A percentile compares a stretch with the other conserved stretches of the same genome.
phyloP scores from a whole-genome alignment of 1,140 invertebrate species.

The Lepidotrigona ventralis region DNA sequence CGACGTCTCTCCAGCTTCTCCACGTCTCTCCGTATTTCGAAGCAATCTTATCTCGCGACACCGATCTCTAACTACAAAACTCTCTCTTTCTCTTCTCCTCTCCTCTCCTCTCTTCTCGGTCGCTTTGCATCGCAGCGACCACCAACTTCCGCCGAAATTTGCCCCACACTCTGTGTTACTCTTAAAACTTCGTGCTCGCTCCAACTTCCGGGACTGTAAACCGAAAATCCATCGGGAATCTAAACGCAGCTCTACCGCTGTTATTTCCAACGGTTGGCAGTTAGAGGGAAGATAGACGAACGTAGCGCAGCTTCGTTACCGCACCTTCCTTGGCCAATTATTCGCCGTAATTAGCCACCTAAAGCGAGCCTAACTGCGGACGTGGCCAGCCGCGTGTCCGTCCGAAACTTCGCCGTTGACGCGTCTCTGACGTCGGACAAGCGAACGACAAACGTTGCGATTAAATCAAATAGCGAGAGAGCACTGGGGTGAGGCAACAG shows the following conservation, averaged over 20 bases:
- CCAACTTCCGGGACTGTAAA: not conserved
- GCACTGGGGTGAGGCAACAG: not conserved
- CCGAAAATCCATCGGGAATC: not conserved
- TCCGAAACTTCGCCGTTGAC: conserved; percentile 38
- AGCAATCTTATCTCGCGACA: not conserved
- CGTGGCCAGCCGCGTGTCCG: conserved; percentile 6
- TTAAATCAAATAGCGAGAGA: conserved; percentile 50
- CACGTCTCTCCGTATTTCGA: not conserved
- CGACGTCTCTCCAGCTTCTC: too few relatives aligned
- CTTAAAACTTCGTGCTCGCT: not conserved
- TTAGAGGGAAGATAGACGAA: too few relatives aligned
- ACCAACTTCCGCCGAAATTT: not conserved
- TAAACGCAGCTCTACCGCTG: not conserved
- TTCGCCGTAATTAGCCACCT: not conserved
- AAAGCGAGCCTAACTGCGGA: not conserved
- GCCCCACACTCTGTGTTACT: not conserved
- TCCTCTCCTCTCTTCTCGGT: not conserved
- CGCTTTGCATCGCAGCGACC: not conserved
- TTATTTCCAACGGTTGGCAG: not conserved
- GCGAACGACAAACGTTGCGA: conserved; percentile 41
- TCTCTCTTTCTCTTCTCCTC: not conserved
- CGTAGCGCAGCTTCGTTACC: not conserved
- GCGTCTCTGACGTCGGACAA: conserved; percentile 38
- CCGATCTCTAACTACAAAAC: conserved; percentile 8
- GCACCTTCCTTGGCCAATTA: not conserved